Base-by-base conservation (phyloP, 2,113 vertebrate species). In the Bombycilla garrulus region DNA sequence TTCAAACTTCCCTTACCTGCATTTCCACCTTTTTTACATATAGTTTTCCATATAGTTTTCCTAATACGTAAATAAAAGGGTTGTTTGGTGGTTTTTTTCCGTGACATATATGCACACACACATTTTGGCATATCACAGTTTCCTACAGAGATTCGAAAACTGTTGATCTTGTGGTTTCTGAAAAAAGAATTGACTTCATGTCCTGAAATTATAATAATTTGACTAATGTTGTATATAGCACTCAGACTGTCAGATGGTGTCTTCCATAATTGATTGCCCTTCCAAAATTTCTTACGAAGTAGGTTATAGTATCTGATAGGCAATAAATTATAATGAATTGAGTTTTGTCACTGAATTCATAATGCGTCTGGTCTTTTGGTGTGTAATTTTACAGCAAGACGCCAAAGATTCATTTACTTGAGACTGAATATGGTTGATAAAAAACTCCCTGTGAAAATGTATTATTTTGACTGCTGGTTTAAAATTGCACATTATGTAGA, bases 281-380 rank as follows among this genome's bases (percentile, higher is more conserved):
- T 92, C 64, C 29, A 90, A 94, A 97, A 89, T 51, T 88, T 81
- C 51, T 95, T 93, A 35, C 65, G 67, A 92, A 81, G 21, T 86
- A 91, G 24, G 22, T 73, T 90, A 86, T 77, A 94, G 40, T 65
- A 90, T 35, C 48, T 95, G 50, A 86, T 88, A 73, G 25, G 87
- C 9, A 93, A 91, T 65, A 93, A 73, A 86, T 90, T 82, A 86
- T 54, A 88, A 45, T 36, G 42, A 90, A 44, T n/a, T 61, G 51
- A 65, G 31, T 62, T 87, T 87, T 81, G 47, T 81, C 65, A 65
- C 24, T 74, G 91, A 90, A 95, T 91, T 96, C 29, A 66, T 57
- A 82, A 60, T 11, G 19, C 2, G 3, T 51, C 25, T 86, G 71
- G 81, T 79, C 54, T 22, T 60, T 77, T 44, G 28, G 38, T 87